Evolutionary conservation across 2,888 invertebrate genomes (phyloP).

Genomic region (Dioctria linearis): DNA sequence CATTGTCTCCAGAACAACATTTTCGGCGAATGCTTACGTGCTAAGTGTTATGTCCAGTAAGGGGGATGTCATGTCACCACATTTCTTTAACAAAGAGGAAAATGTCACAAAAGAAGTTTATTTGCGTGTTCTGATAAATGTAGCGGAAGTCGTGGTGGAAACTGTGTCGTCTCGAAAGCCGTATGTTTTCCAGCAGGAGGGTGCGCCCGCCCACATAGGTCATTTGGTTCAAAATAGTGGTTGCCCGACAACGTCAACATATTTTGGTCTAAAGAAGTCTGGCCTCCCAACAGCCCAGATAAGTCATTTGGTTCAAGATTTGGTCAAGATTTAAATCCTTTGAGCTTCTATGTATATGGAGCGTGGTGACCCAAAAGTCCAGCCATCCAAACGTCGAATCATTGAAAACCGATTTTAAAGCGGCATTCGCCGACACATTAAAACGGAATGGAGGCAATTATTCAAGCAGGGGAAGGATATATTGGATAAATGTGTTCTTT

Average conservation of each 20-base stretch:
- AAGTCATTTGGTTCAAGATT: too few species aligned
- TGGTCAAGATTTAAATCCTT: neutral
- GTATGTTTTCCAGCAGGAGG: neutral
- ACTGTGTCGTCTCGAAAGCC: neutral
- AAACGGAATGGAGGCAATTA: too few species aligned
- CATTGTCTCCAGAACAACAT: neutral
- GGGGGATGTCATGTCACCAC: neutral
- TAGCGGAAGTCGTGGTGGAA: neutral
- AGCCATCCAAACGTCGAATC: too few species aligned
- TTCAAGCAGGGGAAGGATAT: too few species aligned
- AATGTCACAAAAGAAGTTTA: neutral
- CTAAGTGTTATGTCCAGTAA: neutral
- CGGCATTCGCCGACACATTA: too few species aligned
- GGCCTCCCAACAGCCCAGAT: slow-evolving; percentile 1
- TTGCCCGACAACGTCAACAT: neutral
- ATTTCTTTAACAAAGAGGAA: too few species aligned
- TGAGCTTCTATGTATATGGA: too few species aligned
- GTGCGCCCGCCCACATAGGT: neutral
- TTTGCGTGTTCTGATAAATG: neutral
- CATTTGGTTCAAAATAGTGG: slow-evolving; percentile 3
- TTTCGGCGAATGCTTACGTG: too few species aligned
- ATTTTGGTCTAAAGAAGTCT: neutral
- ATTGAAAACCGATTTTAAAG: too few species aligned
- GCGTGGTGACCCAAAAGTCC: too few species aligned
- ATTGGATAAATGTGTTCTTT: too few species aligned